phyloP scores from a whole-genome alignment of 2,113 vertebrate species.

The Gobius niger region DNA sequence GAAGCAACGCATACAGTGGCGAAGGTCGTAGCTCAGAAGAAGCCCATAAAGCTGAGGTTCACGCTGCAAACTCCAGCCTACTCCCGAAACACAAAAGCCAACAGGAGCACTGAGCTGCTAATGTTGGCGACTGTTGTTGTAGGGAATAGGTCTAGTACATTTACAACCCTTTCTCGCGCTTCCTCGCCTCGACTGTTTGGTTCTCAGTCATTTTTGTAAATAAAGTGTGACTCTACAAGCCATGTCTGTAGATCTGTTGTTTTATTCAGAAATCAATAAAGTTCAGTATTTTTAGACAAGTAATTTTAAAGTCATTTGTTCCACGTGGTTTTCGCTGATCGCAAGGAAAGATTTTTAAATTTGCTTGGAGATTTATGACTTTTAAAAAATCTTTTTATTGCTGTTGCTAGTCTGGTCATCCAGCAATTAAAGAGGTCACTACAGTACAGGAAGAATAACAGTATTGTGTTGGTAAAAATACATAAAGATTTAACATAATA shows the following conservation, averaged over 20 bases:
- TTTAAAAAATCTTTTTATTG: not conserved
- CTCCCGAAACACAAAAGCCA: conserved; percentile 20
- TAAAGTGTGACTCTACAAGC: conserved; percentile 81
- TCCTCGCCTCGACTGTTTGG: conserved; percentile 71
- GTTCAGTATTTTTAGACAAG: conserved; percentile 60
- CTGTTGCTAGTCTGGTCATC: no score
- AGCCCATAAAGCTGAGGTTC: conserved; percentile 49
- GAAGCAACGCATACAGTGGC: conserved; percentile 49
- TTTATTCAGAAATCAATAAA: conserved; percentile 71
- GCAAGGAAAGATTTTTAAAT: conserved; percentile 1
- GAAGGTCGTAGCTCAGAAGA: conserved; percentile 52
- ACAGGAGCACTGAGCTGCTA: conserved; percentile 60
- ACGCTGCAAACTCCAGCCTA: conserved; percentile 22
- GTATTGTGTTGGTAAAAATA: no score
- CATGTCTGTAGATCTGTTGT: conserved; percentile 67
- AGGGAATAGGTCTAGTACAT: conserved; percentile 26
- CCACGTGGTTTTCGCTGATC: conserved; percentile 18
- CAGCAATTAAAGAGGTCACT: no score
- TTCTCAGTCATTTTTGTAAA: conserved; percentile 83
- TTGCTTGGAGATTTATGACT: no score
- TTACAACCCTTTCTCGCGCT: conserved; percentile 40
- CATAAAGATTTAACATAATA: no score
- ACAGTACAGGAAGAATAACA: no score
- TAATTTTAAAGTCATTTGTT: conserved; percentile 65
- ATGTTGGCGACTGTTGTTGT: conserved; percentile 58